Evolutionary conservation across 2,797 vertebrate species (phyloP), one percentile per base, ranked within the genome.

Genomic region (Aythya fuligula): DNA sequence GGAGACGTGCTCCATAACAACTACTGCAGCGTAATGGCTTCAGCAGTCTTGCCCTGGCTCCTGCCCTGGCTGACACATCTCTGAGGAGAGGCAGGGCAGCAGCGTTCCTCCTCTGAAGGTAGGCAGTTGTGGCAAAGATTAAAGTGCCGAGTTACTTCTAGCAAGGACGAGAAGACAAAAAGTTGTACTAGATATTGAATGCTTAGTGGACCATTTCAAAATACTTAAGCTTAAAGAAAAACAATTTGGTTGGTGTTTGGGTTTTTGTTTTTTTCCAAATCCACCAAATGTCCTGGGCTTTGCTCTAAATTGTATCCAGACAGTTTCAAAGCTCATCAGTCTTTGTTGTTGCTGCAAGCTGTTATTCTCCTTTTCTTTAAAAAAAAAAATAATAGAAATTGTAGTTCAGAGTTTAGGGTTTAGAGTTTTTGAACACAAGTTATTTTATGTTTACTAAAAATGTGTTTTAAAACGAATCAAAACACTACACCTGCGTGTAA

Each of bases 21-120:
- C 89, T 86, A 38, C 67, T 91, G 74, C 71, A 89, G 77, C 77
- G 38, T 95, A 89, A 97, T 96, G 77, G 90, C 83, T 96, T 96
- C 93, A 95, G 67, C 95, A 94, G 91, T 91, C 67, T 56, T 43
- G 5, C 39, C 65, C 39, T 27, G 2, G 56, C 49, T 94, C 77
- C 85, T 86, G 25, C 3, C 5, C 65, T 54, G 60, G 30, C 82
- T 81, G 30, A 36, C n/a, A 22, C 0, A 0, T 25, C 70, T 80
- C 8, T 0, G 67, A 56, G 38, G 76, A 56, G 64, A 45, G 67
- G 47, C 53, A 58, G 61, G 74, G 54, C 79, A 54, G 61, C 51
- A 60, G 28, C 28, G 2, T 62, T 66, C 43, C 21, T 2, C 47
- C 58, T 81, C 67, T 28, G 24, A 53, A 9, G 9, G 51, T 10